Evolutionary conservation across 2,888 invertebrate species (phyloP).

Genomic region (Cosmia trapezina): DNA sequence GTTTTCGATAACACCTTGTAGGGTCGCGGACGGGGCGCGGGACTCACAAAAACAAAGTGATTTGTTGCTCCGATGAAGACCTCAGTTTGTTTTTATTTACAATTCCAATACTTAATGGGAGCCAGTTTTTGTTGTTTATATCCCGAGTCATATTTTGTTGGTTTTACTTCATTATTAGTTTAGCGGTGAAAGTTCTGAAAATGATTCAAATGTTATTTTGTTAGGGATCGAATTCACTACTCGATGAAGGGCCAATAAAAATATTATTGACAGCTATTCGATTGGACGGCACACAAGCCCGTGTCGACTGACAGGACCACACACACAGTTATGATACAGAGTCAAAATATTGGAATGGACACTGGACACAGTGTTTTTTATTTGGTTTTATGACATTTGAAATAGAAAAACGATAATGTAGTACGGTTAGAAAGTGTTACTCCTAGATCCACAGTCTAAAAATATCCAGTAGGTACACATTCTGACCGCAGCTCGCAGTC

Average conservation of each 20-base stretch:
- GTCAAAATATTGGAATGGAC: conserved; percentile 2
- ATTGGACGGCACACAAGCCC: conserved; percentile 33
- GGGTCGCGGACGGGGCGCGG: conserved; percentile 35
- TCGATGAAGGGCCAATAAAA: conserved; percentile 51
- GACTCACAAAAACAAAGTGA: conserved; percentile 79
- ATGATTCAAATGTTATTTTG: conserved; percentile 57
- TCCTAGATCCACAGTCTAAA: neutral
- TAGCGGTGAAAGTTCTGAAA: conserved; percentile 54
- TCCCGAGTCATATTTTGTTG: conserved; percentile 55
- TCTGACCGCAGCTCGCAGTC: neutral
- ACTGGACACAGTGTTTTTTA: neutral
- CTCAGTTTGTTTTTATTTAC: conserved; percentile 79
- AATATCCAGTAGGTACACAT: neutral
- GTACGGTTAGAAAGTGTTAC: neutral
- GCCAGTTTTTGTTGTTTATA: conserved; percentile 64
- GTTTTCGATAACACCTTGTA: conserved; percentile 66
- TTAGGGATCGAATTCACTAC: conserved; percentile 51
- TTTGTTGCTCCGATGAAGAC: conserved; percentile 83
- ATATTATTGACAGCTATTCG: conserved; percentile 51
- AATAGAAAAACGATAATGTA: neutral
- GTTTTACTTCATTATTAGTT: conserved; percentile 47
- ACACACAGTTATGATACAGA: conserved; percentile 33
- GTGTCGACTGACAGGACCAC: conserved; percentile 55
- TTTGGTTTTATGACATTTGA: conserved; percentile 10
- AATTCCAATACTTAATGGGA: conserved; percentile 59